These are phyloP conservation scores for Zoanthus solanderi DNA, from an alignment of 92 coral and sea anemone species.

Conservation along the genomic window DNA sequence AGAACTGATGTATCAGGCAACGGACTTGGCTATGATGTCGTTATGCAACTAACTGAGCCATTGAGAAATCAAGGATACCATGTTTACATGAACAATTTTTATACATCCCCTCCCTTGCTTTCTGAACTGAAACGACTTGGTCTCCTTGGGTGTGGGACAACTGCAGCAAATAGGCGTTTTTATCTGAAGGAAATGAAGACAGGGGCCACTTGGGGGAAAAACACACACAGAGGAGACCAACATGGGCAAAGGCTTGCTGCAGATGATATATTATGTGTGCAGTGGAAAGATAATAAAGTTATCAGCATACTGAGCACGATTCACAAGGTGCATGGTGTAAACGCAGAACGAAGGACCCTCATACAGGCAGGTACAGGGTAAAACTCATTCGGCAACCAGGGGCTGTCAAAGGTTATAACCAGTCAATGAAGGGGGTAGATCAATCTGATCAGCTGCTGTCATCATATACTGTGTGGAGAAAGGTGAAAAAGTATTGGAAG, in stretches of 20 bases:
- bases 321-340: neutral
- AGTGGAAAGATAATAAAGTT: neutral
- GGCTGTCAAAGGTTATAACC: constrained; percentile 36
- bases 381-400: constrained; percentile 23
- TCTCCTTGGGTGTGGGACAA: constrained; percentile 34
- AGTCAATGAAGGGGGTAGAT: constrained; percentile 32
- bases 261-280: neutral
- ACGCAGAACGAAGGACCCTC: neutral
- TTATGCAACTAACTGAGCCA: constrained; percentile 19
- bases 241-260: constrained; percentile 30
- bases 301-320: neutral
- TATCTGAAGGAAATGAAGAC: constrained; percentile 27
- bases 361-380: constrained; percentile 26
- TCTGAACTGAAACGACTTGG: constrained; percentile 34
- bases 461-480: constrained; percentile 32
- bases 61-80: constrained; percentile 7
- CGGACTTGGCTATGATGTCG: constrained; percentile 6
- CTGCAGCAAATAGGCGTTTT: constrained; percentile 31
- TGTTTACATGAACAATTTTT: constrained; percentile 29
- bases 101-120: constrained; percentile 31
- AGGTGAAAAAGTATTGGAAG: constrained; percentile 55
- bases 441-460: constrained; percentile 35
- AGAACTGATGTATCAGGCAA: constrained; percentile 8
- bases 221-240: constrained; percentile 21
- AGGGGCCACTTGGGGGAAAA: constrained; percentile 28